Base-by-base conservation (phyloP, 2,888 invertebrate genomes). In the Ceraclea dissimilis region DNA sequence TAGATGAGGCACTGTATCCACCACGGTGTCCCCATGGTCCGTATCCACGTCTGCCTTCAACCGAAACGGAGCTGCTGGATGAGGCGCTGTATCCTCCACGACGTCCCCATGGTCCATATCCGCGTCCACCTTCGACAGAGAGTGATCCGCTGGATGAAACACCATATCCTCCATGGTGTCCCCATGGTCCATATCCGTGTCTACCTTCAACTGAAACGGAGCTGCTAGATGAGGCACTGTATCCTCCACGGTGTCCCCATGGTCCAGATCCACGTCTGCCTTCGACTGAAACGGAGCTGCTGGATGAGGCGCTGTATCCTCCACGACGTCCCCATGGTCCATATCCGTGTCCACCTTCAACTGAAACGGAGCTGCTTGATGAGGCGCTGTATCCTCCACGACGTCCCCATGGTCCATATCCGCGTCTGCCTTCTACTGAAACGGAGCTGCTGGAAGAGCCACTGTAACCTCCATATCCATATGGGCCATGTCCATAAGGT, bases 211-310 rank as follows among this genome's bases (percentile, higher is more conserved):
- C 26, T 46, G 52, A 52, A n/a, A 33, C 8, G 8, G 47, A 44
- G 4, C 6, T 8, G 17, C 43, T 43, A 11, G 13, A 13, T 5
- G n/a, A 16, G 10, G 17, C 5, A 13, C 8, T 4, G n/a, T 16
- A n/a, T 44, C 46, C 46, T 44, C 51, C 21, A 43, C 31, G 52
- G 16, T 17, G 21, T 31, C 52, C 52, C 52, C 46, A 52, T 46
- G 52, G 52, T 22, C 44, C 17, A 18, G 8, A n/a, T 26, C 46
- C 26, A 10, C 44, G 44, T 26, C 51, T 46, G n/a, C 49, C 26
- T 49, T 53, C 54, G 17, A 54, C 19, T 17, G 39, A 50, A n/a
- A 47, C 47, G 21, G 44, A 44, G n/a, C n/a, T 5, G 10, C 44
- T 52, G 1, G 26, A 33, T 16, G 22, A 21, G 8, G 44, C 11